phyloP scores from a whole-genome alignment of 2,797 vertebrate genomes.

The Danio aesculapii region DNA sequence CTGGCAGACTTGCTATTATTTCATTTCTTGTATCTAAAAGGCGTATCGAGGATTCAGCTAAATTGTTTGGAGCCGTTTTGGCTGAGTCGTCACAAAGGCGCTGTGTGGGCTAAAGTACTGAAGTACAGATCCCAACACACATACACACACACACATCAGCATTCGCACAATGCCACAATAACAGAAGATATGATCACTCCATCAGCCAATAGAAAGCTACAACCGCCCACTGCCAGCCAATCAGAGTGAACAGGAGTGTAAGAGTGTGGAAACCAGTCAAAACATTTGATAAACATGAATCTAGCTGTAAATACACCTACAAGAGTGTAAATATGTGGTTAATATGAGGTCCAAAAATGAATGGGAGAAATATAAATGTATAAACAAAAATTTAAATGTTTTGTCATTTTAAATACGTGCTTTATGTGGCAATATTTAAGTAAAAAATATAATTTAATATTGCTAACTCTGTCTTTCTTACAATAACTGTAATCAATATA shows the following conservation, averaged over 20 bases:
- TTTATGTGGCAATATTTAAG: neutral
- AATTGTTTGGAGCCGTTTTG: conserved; percentile 68
- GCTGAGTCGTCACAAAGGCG: conserved; percentile 67
- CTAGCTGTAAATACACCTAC: neutral
- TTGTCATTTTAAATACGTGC: no score
- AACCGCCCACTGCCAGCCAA: conserved; percentile 29
- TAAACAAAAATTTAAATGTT: neutral
- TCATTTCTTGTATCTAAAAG: conserved; percentile 71
- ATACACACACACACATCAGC: conserved; percentile 15
- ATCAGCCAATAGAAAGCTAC: conserved; percentile 34
- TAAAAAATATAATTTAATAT: neutral
- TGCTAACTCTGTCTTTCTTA: neutral
- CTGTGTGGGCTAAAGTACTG: conserved; percentile 30
- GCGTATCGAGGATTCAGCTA: conserved; percentile 66
- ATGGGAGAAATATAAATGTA: neutral
- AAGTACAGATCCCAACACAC: conserved; percentile 20
- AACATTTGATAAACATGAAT: neutral
- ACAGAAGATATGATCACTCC: neutral
- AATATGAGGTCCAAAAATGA: conserved; percentile 5
- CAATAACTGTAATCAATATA: neutral
- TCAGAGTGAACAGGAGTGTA: neutral
- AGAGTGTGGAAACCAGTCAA: neutral
- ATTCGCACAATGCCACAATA: conserved; percentile 19
- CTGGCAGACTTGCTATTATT: conserved; percentile 70
- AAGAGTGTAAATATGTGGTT: no score